Evolutionary conservation across 2,888 invertebrate genomes (phyloP).

Genomic region (Diarsia brunnea): DNA sequence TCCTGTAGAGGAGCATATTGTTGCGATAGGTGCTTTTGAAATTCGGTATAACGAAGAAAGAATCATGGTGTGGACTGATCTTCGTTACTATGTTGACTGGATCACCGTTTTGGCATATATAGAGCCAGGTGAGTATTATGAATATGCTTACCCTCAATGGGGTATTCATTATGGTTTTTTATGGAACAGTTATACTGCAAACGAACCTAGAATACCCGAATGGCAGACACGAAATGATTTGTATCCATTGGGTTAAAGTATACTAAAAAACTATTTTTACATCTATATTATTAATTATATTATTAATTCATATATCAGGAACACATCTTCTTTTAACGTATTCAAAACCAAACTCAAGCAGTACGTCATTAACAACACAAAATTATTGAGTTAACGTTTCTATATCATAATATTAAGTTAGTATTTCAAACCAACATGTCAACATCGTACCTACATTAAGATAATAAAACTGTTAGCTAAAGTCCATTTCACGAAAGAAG

Average conservation of each 20-base stretch:
- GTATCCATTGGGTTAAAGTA: slow-evolving; percentile 58
- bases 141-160: slow-evolving; percentile 82
- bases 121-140: slow-evolving; percentile 74
- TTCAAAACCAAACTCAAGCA: too few relatives aligned
- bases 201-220: slow-evolving; percentile 49
- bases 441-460: too few relatives aligned
- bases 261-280: too few relatives aligned
- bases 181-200: slow-evolving; percentile 14
- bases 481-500: too few relatives aligned
- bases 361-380: too few relatives aligned
- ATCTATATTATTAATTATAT: too few relatives aligned
- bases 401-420: too few relatives aligned
- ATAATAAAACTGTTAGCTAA: too few relatives aligned
- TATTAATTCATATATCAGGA: too few relatives aligned
- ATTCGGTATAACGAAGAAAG: slow-evolving; percentile 80
- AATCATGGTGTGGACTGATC: slow-evolving; percentile 78
- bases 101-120: slow-evolving; percentile 66
- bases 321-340: too few relatives aligned
- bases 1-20: slow-evolving; percentile 21
- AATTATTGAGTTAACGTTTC: too few relatives aligned
- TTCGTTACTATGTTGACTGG: slow-evolving; percentile 75
- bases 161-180: slow-evolving; percentile 1
- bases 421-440: too few relatives aligned
- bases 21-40: slow-evolving; percentile 78
- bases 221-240: slow-evolving; percentile 44